Evolutionary conservation across 2,888 invertebrate species (phyloP), one percentile per base, ranked within the genome.

Genomic region (Ramazzottius varieornatus): DNA sequence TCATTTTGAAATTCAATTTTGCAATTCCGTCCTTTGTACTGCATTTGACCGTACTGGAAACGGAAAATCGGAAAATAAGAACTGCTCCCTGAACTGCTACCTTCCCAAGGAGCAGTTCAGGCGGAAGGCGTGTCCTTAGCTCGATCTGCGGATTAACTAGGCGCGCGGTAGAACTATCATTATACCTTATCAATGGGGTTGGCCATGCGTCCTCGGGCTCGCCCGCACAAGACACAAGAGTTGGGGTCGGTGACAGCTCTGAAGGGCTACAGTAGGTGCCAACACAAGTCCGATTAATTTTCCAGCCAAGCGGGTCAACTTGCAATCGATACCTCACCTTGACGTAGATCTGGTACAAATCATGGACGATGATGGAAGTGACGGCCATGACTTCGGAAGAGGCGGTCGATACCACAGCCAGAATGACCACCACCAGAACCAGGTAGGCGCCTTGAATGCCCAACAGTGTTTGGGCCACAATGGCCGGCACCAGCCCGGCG

Each of bases 331-430:
- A 72, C 72, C 66, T 71, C 66, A 40, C 73, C 70, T 72, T 66
- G 69, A 73, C 67, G 68, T 75, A 75, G 13, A 72, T 72, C 68
- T 73, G 72, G 66, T 74, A 75, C 32, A 76, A 69, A 68, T 76
- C 76, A 67, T 74, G 75, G 2, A 75, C 69, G 0, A 75, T 67
- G 32, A 76, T 75, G 2, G 76, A 75, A 13, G 74, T 72, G 1
- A 76, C 75, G 2, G 75, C 75, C 64, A 76, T 72, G 63, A 76
- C 72, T 67, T 76, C 75, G 1, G 76, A 72, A n/a, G 75, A 74
- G 13, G 73, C 75, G 0, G 76, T 76, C 0, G 75, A 74, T 29
- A 73, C 74, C 2, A 76, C 73, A 1, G 75, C 75, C 74, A 76
- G 73, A n/a, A 76, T 66, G 4, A 76, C 70, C 71, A 76, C 71